Conservation (phyloP, 2,113 vertebrate genomes). For the Jaculus jaculus region DNA sequence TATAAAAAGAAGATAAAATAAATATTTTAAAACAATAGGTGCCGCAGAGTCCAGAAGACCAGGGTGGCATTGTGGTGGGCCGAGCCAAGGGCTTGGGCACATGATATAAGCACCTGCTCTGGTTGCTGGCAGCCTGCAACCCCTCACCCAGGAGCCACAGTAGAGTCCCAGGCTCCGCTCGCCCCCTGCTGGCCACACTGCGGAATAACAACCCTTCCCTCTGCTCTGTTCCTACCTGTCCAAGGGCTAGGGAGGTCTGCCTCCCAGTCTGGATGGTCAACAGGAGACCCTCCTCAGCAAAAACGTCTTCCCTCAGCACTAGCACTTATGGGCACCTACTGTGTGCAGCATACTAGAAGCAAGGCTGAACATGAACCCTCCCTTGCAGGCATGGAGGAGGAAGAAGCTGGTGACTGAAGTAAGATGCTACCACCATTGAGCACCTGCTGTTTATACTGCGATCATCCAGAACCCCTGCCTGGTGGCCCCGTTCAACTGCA, state of each 20-base stretch:
- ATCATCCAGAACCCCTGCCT: background rate
- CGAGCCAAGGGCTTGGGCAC: too few relatives aligned
- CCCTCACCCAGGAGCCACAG: background rate
- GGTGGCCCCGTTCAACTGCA: background rate
- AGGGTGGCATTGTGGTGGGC: background rate
- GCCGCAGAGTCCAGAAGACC: background rate
- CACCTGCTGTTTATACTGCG: background rate
- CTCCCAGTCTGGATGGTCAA: background rate
- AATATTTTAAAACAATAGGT: too few relatives aligned
- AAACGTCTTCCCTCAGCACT: background rate
- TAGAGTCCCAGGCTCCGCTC: background rate
- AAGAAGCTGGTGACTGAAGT: background rate
- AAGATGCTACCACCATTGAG: background rate
- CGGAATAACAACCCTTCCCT: background rate
- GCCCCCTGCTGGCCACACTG: slow-evolving; percentile 32
- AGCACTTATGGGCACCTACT: background rate
- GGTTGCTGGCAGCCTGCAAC: background rate
- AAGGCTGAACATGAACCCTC: background rate
- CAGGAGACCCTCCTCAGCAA: too few relatives aligned
- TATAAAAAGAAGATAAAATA: too few relatives aligned
- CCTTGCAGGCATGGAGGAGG: background rate
- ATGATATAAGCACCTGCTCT: background rate
- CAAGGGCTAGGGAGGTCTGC: background rate
- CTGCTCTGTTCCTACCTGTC: background rate
- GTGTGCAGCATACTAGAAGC: background rate